Evolutionary conservation across 92 coral and sea anemone genomes (phyloP), one percentile per base, ranked within the genome.

Genomic region (Muricea muricata): DNA sequence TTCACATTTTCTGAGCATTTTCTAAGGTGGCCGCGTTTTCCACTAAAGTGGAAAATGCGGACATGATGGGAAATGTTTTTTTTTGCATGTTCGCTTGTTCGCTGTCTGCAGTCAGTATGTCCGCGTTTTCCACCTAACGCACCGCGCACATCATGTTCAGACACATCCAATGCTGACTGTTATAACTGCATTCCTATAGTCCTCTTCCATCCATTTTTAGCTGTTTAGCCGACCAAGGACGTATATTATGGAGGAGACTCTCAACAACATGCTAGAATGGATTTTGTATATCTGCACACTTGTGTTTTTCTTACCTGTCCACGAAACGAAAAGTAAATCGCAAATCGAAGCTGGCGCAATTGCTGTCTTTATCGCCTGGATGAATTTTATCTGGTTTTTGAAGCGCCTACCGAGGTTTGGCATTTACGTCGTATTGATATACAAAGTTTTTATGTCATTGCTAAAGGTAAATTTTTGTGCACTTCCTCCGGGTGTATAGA

Each of bases 341-440:
- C 60, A 52, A 52, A 52, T 52, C 60, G 60, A 52, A 25, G 60
- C 60, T 52, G 60, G 60, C 2, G 60, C 60, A 52, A 52, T 52
- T 52, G 23, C 60, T 10, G 20, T 52, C 26, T 52, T 52, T 7
- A 18, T 52, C 7, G 60, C 60, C 23, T 52, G 60, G 60, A 52
- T 52, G 0, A 52, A 52, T 13, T 52, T 52, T 52, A 52, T 52
- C 2, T 52, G 60, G 60, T 52, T 52, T 52, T 52, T 52, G 18
- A 52, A 17, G 20, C 60, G 60, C 24, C 60, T 52, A 10, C 60
- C 60, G 20, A 13, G 2, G 23, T 52, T 52, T 52, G 60, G 60
- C 20, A 52, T 52, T 18, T 52, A 52, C 60, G 60, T 52, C 60
- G 23, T 52, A 17, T 52, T 52, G 18, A 52, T 25, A 3, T 3